Evolutionary conservation across 2,888 invertebrate genomes (phyloP).

Genomic region (Drosophila lutescens): DNA sequence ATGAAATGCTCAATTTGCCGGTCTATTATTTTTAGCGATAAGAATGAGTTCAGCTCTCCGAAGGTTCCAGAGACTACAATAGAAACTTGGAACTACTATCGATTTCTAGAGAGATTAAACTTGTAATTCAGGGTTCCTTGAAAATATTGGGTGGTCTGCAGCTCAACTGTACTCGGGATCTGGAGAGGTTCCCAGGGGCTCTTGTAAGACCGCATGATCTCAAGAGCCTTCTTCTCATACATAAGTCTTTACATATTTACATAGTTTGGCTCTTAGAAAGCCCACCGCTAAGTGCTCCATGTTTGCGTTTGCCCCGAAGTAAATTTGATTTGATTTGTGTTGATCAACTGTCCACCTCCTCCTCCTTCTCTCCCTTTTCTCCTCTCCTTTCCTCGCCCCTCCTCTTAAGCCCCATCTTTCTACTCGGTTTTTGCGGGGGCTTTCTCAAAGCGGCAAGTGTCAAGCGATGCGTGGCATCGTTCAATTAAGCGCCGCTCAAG

Average conservation of each 20-base stretch:
- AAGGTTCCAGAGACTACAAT: neutral
- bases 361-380: neutral
- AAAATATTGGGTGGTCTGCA: neutral
- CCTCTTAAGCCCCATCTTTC: slow-evolving; percentile 1
- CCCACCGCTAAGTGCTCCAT: slow-evolving; percentile 36
- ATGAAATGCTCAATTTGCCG: slow-evolving; percentile 6
- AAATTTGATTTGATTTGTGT: slow-evolving; percentile 37
- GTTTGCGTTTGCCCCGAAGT: slow-evolving; percentile 32
- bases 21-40: slow-evolving; percentile 9
- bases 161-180: neutral
- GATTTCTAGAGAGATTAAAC: neutral
- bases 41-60: neutral
- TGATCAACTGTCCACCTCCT: slow-evolving; percentile 6
- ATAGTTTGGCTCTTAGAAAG: slow-evolving; percentile 23
- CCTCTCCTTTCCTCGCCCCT: too few relatives aligned
- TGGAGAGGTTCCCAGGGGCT: neutral
- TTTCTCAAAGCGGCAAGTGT: slow-evolving; percentile 58
- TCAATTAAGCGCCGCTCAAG: slow-evolving; percentile 64
- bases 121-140: neutral
- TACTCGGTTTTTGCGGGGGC: slow-evolving; percentile 31
- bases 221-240: slow-evolving; percentile 1
- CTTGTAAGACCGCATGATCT: neutral
- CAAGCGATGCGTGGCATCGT: slow-evolving; percentile 22
- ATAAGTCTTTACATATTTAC: slow-evolving; percentile 13
- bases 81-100: neutral